Evolutionary conservation across 2,888 invertebrate genomes (phyloP).

Genomic region (Lasioglossum pauxillum): DNA sequence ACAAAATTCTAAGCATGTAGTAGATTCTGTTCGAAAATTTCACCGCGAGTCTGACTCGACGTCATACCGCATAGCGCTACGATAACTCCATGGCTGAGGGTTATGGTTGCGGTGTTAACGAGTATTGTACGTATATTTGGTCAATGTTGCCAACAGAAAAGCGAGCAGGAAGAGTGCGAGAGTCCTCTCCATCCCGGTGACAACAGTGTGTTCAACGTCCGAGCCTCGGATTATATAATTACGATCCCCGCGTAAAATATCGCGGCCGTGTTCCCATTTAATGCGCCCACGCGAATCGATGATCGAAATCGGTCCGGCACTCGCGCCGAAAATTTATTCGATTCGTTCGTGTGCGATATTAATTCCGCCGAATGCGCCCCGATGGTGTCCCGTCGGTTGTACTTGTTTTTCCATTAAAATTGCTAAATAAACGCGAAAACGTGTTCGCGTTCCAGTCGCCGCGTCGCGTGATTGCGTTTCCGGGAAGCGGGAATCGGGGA

Average conservation of each 20-base stretch:
- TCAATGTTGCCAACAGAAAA: slow-evolving; percentile 15
- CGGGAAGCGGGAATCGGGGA: background rate
- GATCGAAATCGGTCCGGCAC: slow-evolving; percentile 14
- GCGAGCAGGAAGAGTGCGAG: background rate
- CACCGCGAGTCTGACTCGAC: background rate
- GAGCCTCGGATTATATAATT: slow-evolving; percentile 15
- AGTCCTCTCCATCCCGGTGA: background rate
- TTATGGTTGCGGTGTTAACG: too few relatives aligned
- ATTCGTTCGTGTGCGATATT: slow-evolving; percentile 25
- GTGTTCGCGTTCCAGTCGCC: background rate
- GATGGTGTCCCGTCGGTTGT: slow-evolving; percentile 18
- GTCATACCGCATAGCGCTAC: background rate
- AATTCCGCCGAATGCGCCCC: slow-evolving; percentile 28
- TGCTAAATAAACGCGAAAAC: slow-evolving; percentile 2
- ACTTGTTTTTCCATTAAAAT: slow-evolving; percentile 31
- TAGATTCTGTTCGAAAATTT: background rate
- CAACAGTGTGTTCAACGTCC: background rate
- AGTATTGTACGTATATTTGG: too few relatives aligned
- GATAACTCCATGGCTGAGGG: background rate
- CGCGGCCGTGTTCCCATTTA: background rate
- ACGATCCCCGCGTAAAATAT: slow-evolving; percentile 21
- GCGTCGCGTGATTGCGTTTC: background rate
- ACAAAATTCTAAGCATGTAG: background rate
- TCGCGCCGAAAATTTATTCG: slow-evolving; percentile 26
- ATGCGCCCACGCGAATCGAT: slow-evolving; percentile 9